Conservation (phyloP, 2,797 vertebrate species). For the Pipistrellus nathusii region DNA sequence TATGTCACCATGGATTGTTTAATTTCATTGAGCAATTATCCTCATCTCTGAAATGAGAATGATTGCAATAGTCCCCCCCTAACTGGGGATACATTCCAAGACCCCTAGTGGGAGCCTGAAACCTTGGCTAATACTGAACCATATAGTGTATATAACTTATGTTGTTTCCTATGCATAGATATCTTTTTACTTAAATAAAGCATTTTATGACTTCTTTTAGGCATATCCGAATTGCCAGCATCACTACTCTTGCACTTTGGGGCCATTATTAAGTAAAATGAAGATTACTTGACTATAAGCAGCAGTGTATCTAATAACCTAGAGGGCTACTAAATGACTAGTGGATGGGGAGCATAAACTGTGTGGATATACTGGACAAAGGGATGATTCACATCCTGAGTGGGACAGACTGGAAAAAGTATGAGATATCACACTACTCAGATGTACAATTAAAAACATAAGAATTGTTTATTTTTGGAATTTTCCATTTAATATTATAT, state of each 20-base stretch:
- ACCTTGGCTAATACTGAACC: background rate
- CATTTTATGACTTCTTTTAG: background rate
- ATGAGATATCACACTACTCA: background rate
- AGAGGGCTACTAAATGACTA: background rate
- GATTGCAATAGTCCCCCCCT: background rate
- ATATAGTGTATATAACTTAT: background rate
- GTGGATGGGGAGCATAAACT: background rate
- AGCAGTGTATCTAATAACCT: background rate
- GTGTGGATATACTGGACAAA: background rate
- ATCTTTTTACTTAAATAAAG: background rate
- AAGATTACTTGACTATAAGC: background rate
- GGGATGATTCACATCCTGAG: background rate
- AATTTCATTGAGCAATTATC: background rate
- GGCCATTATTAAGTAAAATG: background rate
- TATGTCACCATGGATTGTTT: background rate
- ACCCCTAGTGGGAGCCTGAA: background rate
- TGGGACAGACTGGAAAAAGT: background rate
- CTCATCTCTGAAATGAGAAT: constrained; percentile 39
- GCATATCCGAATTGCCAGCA: too few relatives aligned
- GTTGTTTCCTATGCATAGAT: background rate
- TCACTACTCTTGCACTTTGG: background rate
- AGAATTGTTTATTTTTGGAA: background rate
- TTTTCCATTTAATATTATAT: background rate
- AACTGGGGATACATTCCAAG: background rate
- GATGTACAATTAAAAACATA: background rate